Base-by-base conservation (phyloP, 2,888 invertebrate species). In the Melinaea marsaeus region DNA sequence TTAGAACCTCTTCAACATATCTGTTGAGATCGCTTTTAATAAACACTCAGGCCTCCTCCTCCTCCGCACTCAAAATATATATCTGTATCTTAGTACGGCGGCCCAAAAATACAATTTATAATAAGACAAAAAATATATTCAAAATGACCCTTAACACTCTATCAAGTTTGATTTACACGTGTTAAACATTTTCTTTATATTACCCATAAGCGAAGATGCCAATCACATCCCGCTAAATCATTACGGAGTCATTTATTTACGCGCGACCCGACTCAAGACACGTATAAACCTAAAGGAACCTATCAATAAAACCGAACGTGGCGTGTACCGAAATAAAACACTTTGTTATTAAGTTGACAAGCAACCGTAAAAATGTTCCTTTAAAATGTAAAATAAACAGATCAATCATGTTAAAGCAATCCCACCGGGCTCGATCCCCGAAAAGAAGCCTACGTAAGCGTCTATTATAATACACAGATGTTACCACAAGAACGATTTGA, bases 311-410 rank as follows among this genome's bases (percentile, higher is more conserved):
- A 88, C 79, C 79, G 85, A 89, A 87, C 82, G 88, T 88, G 88
- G 85, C 85, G 81, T 88, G 84, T 89, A 84, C 78, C 84, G 76
- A 88, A 86, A 90, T 89, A 88, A 89, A 90, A 89, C 84, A 88
- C 88, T 88, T 88, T 88, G 89, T 90, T 90, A 90, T 90, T 88
- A 89, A 89, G 90, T 89, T 89, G 90, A 90, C 90, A 90, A 88
- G 86, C 90, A 89, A 89, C 89, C 90, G 90, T 90, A 90, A 90
- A 90, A 90, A 90, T 88, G 88, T 85, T 86, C 84, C 86, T 90
- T 90, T 90, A 90, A 90, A 90, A 90, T 90, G 89, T 90, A 88
- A 90, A 90, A 90, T 90, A 90, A 90, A 90, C 90, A 90, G 90
- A 90, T 90, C 90, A 90, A 90, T 90, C 90, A 90, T 90, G 87